Percentiles rank a stretch among this genome's conserved stretches.
Evolutionary conservation across 1,140 invertebrate species (phyloP).

Genomic region (Platyura marginata): DNA sequence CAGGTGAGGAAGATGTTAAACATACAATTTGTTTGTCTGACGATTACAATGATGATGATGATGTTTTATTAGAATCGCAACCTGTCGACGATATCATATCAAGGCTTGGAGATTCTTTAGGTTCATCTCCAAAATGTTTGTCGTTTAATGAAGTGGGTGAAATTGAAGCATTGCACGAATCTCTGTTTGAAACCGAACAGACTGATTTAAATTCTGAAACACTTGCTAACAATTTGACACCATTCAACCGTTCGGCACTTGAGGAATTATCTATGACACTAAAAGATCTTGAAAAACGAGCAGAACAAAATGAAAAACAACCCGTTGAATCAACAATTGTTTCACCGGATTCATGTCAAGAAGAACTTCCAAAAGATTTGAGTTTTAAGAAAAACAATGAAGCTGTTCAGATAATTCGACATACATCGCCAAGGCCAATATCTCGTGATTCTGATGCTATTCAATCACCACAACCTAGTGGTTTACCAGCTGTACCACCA

Average conservation of each 20-base stretch:
- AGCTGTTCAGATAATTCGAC: slow-evolving; percentile 23
- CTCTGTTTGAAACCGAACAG: slow-evolving; percentile 12
- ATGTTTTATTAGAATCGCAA: slow-evolving; percentile 27
- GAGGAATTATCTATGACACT: slow-evolving; percentile 5
- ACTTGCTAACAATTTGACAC: slow-evolving; percentile 5
- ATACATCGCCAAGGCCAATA: slow-evolving; percentile 28
- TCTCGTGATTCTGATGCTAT: slow-evolving; percentile 40
- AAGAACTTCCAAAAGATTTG: slow-evolving; percentile 35
- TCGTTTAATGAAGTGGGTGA: slow-evolving; percentile 23
- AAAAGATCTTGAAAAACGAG: slow-evolving; percentile 3
- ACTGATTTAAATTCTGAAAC: slow-evolving; percentile 6
- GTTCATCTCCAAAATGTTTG: slow-evolving; percentile 16
- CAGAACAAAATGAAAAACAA: neutral
- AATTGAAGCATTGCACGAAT: slow-evolving; percentile 20
- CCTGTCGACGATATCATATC: slow-evolving; percentile 36
- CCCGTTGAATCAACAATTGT: slow-evolving; percentile 2
- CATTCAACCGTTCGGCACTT: slow-evolving; percentile 8
- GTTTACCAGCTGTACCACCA: slow-evolving; percentile 37
- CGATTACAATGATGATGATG: slow-evolving; percentile 38
- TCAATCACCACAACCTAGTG: slow-evolving; percentile 43
- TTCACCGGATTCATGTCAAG: slow-evolving; percentile 14
- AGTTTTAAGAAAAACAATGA: slow-evolving; percentile 28
- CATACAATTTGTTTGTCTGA: slow-evolving; percentile 13
- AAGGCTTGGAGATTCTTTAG: slow-evolving; percentile 30
- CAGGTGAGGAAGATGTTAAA: slow-evolving; percentile 12